Base-by-base conservation (phyloP, 1,140 invertebrate genomes). In the Paralvinella palmiformis region DNA sequence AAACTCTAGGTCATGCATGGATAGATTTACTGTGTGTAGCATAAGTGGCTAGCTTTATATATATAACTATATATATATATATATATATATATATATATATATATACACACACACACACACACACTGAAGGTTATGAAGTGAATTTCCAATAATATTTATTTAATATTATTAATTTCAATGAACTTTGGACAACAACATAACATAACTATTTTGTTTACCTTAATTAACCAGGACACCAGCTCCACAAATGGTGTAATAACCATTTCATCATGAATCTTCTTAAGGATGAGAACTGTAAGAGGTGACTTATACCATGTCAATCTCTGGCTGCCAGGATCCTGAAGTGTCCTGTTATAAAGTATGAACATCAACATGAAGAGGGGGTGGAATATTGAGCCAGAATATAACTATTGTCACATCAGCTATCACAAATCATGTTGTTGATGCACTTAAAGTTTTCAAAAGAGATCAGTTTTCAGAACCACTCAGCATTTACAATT, bases 281-380 rank as follows among this genome's bases (percentile, higher is more conserved):
- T 96, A 75, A 97, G 94, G 41, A 98, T 92, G 61, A 98, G 85
- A 63, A 96, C 94, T 2, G 91, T 92, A 27, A 95, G 84, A 1
- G 94, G 94, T 35, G 92, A 89, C 79, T 96, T 96, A 85, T 94
- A 91, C 95, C 95, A 98, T 15, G 91, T 96, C 69, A 97, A 82
- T 70, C 93, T 86, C 83, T 97, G 94, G 70, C 91, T 94, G 65
- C 92, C 92, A 31, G 94, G 94, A 83, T 98, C 94, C 81, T 96
- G 94, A 73, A 96, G 96, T 75, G 93, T 94, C 89, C 92, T 96
- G 83, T 0, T 85, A 76, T 4, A 17, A 1, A 50, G 79, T 60
- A 75, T n/a, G n/a, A n/a, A n/a, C 27, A 57, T 32, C 55, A 32
- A 32, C 4, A 32, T 32, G 33, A 57, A 20, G 32, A 27, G 45